Base-by-base conservation (phyloP, 2,797 vertebrate genomes). In the Echeneis naucrates region DNA sequence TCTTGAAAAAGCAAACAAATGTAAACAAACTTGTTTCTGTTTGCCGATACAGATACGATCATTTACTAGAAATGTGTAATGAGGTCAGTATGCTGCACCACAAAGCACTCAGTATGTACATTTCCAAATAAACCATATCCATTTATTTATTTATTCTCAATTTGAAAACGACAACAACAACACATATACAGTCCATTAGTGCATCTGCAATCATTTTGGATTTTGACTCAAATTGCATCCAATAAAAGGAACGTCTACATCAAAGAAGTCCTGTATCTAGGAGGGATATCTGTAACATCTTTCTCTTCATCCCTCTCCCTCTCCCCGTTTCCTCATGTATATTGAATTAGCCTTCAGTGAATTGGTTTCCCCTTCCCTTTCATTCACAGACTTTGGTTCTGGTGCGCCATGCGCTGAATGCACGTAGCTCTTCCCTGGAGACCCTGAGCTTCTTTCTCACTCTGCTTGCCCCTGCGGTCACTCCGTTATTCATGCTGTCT, bases 401-500 rank as follows among this genome's bases (percentile, higher is more conserved):
- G 72, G 91, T 96, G 84, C 95, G 96, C 79, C 93, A 98, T 59
- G 57, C 92, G 19, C 85, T 91, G 51, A 94, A 94, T 8, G 91
- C 94, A 53, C 95, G 93, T 82, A 96, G 90, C 92, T 90, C 93
- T 4, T 94, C 92, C 0, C 93, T 96, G 56, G 97, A 98, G 93
- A 95, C 92, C 0, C 83, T 98, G 72, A 95, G 97, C 89, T 99
- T 99, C 86, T 94, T 98, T 55, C 95, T 99, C 82, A 98, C 95
- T 51, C 89, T 96, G 79, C 95, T 99, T 51, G 96, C 97, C 52
- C 93, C 95, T 53, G 92, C 94, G 0, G 89, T 96, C 77, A 98
- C 97, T n/a, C 98, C 98, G 0, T 79, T 98, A 57, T 99, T 99
- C 24, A 90, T 97, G 75, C 92, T 99, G 78, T 99, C 98, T 1